These are phyloP conservation scores for Diorhabda sublineata DNA, from an alignment of 1,140 invertebrate species.

Conservation along the genomic window DNA sequence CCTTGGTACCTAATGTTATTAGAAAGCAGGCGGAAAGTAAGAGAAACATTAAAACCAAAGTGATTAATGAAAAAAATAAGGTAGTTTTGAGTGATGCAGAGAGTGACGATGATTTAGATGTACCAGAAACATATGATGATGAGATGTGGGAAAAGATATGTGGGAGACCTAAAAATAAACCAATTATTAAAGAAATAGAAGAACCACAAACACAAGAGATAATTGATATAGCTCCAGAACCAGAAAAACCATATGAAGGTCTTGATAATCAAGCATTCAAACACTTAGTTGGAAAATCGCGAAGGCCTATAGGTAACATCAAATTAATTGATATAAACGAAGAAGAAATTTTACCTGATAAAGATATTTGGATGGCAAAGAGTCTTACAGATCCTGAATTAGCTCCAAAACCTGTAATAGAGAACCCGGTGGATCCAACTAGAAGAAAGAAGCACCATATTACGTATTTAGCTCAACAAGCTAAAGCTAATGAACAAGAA, in stretches of 20 bases:
- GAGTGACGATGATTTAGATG: slow-evolving; percentile 37
- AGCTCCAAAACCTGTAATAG: slow-evolving; percentile 49
- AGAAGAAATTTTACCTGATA: slow-evolving; percentile 74
- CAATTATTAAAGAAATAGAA: slow-evolving; percentile 17
- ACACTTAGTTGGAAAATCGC: slow-evolving; percentile 37
- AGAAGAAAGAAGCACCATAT: slow-evolving; percentile 90
- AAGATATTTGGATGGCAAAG: slow-evolving; percentile 76
- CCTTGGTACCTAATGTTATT: slow-evolving; percentile 15
- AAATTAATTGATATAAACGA: slow-evolving; percentile 71
- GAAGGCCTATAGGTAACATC: slow-evolving; percentile 32
- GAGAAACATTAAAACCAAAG: slow-evolving; percentile 12
- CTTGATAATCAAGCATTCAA: slow-evolving; percentile 44
- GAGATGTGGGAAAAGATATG: slow-evolving; percentile 44
- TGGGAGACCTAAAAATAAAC: slow-evolving; percentile 31
- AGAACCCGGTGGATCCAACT: slow-evolving; percentile 61
- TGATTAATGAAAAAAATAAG: slow-evolving; percentile 18
- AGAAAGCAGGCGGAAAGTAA: slow-evolving; percentile 19
- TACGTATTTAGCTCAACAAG: slow-evolving; percentile 87
- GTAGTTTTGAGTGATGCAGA: slow-evolving; percentile 28
- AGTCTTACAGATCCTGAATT: slow-evolving; percentile 66
- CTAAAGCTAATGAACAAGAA: slow-evolving; percentile 87
- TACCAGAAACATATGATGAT: slow-evolving; percentile 43
- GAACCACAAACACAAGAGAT: slow-evolving; percentile 17
- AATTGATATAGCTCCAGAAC: slow-evolving; percentile 41
- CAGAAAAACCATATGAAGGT: slow-evolving; percentile 41